Evolutionary conservation across 1,140 invertebrate genomes (phyloP), one percentile per base, ranked within the genome.

Genomic region (Gryllus bimaculatus): DNA sequence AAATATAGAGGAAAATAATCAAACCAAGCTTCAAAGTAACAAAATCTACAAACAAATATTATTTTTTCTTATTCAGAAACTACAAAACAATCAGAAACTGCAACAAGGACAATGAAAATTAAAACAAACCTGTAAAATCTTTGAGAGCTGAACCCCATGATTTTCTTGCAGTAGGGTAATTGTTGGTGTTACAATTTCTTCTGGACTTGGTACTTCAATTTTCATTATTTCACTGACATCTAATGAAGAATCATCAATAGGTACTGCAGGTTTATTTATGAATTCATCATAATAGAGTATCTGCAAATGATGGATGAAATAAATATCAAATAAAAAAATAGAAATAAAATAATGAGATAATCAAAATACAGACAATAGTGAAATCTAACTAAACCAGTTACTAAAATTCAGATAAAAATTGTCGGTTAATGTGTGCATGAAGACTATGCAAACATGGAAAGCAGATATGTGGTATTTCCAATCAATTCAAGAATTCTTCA

Each of bases 231-330:
- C 54, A 66, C 10, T 10, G 18, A 3, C 54, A 13, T 66, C 54
- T 66, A 18, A 66, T 66, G 54, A 66, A 10, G 18, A 66, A 18
- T 66, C 54, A 10, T 66, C 54, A 66, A 3, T 66, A 13, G 18
- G 10, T 13, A 13, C 10, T 13, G 73, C 48, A 0, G 78, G 73
- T 49, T 78, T 78, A 8, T 49, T 66, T 12, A 78, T 74, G 21
- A 78, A 78, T 15, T 73, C 54, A 47, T 78, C 78, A 73, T 73
- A 78, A 21, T 78, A 26, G 4, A 73, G 78, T 8, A 78, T 47
- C 78, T 78, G 66, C 6, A 73, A 78, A 39, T 39, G 5, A 39
- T 39, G 26, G 5, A 39, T 39, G 26, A 66, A 66, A 66, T 66
- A 66, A 13, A 66, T 13, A 66, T 66, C 54, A 66, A 66, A 66